Base-by-base conservation (phyloP, 2,113 vertebrate genomes). In the Mus musculus region DNA sequence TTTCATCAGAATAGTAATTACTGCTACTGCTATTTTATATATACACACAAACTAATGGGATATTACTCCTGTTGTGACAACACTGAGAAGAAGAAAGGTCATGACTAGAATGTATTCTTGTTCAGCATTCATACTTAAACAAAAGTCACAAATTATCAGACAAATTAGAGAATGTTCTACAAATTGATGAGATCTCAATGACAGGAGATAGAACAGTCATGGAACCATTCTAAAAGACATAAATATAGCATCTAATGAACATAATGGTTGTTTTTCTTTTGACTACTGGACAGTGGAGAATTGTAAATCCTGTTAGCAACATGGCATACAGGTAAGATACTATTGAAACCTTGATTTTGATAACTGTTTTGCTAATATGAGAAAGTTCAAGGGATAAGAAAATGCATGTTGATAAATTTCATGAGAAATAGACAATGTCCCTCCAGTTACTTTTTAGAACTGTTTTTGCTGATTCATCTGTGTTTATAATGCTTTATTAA, bases 371-470 rank as follows among this genome's bases (percentile, higher is more conserved):
- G 22, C 1, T 88, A 87, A 26, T 89, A 5, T 92, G 86, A 94
- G 20, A 77, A 61, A 81, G 52, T 63, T 30, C 76, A 91, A 73
- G 8, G 81, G 84, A 2, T 89, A 52, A 77, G n/a, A 80, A 82
- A 89, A 42, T 96, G 52, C 14, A 71, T 86, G 42, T 78, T 92
- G 63, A 78, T 4, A 76, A 77, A 85, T 85, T 96, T 92, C 28
- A 17, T 33, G 13, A 17, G 76, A 82, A 92, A 46, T 4, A 86
- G 91, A 42, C 8, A 91, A 24, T 75, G 2, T 90, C 52, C 82
- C 7, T 80, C 63, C n/a, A 86, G 3, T 86, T 94, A 90, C 67
- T 88, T 81, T 26, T 76, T 0, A 42, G 49, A 93, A 72, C 59
- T 36, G 1, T 11, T 77, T 77, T 78, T 92, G 20, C 42, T 95